Conservation (phyloP, 1,140 invertebrate species). For the Drosophila kohkoa region DNA sequence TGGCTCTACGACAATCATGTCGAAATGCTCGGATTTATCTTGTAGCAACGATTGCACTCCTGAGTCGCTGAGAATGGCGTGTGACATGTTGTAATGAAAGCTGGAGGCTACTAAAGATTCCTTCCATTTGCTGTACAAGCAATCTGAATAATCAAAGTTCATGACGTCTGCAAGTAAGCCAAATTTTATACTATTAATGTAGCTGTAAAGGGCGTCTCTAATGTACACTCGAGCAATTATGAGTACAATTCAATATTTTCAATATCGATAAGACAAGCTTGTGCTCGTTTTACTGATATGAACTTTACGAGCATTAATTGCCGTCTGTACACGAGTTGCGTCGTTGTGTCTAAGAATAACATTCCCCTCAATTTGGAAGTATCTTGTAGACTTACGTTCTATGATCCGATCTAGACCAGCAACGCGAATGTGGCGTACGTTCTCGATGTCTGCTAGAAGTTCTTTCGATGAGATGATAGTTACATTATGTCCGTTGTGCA, state of each 20-base stretch:
- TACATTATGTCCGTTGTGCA: conserved; percentile 38
- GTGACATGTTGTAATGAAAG: conserved; percentile 22
- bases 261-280: not conserved
- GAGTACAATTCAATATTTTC: not conserved
- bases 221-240: not conserved
- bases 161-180: not conserved
- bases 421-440: conserved; percentile 46
- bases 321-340: not conserved
- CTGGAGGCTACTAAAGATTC: conserved; percentile 2
- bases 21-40: conserved; percentile 50
- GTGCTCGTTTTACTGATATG: not conserved
- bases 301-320: conserved; percentile 1
- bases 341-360: not conserved
- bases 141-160: conserved; percentile 3
- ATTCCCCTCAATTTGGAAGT: not conserved
- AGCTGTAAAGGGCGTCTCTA: not conserved
- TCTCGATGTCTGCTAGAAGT: conserved; percentile 20
- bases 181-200: not conserved
- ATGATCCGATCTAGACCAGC: conserved; percentile 23
- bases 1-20: conserved; percentile 64
- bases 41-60: conserved; percentile 46
- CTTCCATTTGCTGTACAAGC: conserved; percentile 38
- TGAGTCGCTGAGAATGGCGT: conserved; percentile 24
- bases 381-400: conserved; percentile 24
- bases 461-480: conserved; percentile 43